Percentiles rank a stretch among this genome's conserved stretches.
Evolutionary conservation across 2,888 invertebrate genomes (phyloP).

Genomic region (Pristionchus entomophagus): DNA sequence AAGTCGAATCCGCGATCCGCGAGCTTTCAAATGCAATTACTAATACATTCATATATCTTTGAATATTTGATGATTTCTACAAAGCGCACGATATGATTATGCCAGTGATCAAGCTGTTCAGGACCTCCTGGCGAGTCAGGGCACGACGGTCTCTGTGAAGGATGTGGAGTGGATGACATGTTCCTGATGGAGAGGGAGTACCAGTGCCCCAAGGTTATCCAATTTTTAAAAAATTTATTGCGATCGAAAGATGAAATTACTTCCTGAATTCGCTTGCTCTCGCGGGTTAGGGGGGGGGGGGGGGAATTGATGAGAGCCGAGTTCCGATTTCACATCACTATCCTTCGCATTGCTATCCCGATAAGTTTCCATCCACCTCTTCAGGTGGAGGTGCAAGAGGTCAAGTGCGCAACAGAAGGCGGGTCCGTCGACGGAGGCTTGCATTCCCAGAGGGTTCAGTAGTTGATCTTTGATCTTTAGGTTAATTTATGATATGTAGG

Average conservation of each 20-base stretch:
- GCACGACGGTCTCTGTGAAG: slow-evolving; percentile 67
- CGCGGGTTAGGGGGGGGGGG: slow-evolving; percentile 49
- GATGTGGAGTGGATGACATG: slow-evolving; percentile 68
- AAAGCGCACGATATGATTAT: not conserved
- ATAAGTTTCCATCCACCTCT: no score
- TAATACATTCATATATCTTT: not conserved
- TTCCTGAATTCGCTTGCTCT: not conserved
- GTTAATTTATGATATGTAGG: not conserved
- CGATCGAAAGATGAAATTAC: no score
- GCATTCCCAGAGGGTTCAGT: slow-evolving; percentile 50
- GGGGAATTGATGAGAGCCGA: slow-evolving; percentile 57
- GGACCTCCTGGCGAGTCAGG: slow-evolving; percentile 71
- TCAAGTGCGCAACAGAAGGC: slow-evolving; percentile 59
- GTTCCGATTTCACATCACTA: not conserved
- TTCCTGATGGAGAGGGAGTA: slow-evolving; percentile 58
- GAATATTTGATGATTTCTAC: no score
- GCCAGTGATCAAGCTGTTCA: not conserved
- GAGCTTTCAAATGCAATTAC: not conserved
- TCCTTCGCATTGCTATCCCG: no score
- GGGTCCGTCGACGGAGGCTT: slow-evolving; percentile 53
- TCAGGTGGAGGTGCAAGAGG: slow-evolving; percentile 59
- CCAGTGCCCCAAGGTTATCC: slow-evolving; percentile 59
- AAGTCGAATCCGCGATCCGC: not conserved
- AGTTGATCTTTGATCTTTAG: slow-evolving; percentile 1
- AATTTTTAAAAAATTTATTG: no score